Evolutionary conservation across 2,888 invertebrate species (phyloP).

Genomic region (Lepidonotus clava): DNA sequence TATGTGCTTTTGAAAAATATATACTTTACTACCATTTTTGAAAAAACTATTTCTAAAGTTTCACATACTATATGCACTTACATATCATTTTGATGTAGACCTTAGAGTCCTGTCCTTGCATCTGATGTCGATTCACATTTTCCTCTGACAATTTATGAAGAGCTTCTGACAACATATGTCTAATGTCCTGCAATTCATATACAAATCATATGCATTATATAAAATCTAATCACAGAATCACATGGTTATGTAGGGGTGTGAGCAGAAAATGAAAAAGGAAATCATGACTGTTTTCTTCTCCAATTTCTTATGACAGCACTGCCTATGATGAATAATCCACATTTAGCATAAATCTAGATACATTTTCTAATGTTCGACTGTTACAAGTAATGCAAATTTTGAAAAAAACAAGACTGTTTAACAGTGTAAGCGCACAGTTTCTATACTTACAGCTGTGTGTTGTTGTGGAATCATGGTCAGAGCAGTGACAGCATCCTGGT

Average conservation of each 20-base stretch:
- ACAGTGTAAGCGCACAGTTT: not conserved
- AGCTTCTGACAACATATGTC: not conserved
- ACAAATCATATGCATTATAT: too few species aligned
- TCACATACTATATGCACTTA: not conserved
- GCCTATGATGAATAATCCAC: too few species aligned
- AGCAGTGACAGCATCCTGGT: not conserved
- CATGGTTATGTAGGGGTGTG: too few species aligned
- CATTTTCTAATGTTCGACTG: not conserved
- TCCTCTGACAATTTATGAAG: not conserved
- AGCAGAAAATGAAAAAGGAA: too few species aligned
- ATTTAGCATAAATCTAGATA: not conserved
- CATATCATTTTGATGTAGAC: not conserved
- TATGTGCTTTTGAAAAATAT: not conserved
- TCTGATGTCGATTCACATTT: not conserved
- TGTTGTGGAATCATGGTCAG: not conserved
- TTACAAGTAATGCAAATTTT: too few species aligned
- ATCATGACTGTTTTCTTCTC: too few species aligned
- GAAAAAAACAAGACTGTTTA: not conserved
- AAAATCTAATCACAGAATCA: too few species aligned
- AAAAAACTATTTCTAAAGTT: not conserved
- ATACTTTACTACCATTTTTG: not conserved
- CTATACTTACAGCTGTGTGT: not conserved
- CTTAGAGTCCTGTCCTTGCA: not conserved
- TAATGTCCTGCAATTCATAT: not conserved
- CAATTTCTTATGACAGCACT: too few species aligned